Evolutionary conservation across 2,113 vertebrate species (phyloP).

Genomic region (Verasper variegatus): DNA sequence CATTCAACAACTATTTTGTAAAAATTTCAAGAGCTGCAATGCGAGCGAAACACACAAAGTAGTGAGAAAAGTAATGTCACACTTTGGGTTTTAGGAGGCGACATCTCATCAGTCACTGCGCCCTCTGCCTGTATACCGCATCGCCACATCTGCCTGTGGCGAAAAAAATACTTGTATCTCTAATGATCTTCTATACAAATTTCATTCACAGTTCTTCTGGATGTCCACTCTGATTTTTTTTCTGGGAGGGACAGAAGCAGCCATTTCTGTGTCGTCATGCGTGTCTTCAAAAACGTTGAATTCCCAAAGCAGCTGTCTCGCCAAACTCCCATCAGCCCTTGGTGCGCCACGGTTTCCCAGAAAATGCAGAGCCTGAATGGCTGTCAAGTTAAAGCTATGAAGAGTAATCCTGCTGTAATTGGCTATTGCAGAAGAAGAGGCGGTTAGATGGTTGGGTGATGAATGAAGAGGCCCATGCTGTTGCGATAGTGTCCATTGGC

Average conservation of each 20-base stretch:
- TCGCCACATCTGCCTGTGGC: constrained; percentile 41
- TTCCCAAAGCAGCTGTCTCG: constrained; percentile 48
- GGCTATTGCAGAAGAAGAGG: constrained; percentile 64
- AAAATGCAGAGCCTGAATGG: constrained; percentile 52
- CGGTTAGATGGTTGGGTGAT: constrained; percentile 53
- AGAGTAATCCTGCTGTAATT: constrained; percentile 64
- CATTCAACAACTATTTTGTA: constrained; percentile 23
- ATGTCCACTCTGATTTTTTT: constrained; percentile 25
- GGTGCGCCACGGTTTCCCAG: constrained; percentile 50
- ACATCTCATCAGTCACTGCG: constrained; percentile 54
- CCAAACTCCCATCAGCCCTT: constrained; percentile 62
- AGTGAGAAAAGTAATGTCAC: constrained; percentile 57
- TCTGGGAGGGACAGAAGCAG: constrained; percentile 7
- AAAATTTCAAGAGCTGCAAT: constrained; percentile 59
- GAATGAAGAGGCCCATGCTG: constrained; percentile 64
- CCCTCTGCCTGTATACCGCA: constrained; percentile 30
- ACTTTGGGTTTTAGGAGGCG: constrained; percentile 67
- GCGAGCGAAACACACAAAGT: constrained; percentile 38
- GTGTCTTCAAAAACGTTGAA: constrained; percentile 11
- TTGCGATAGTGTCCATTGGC: constrained; percentile 42
- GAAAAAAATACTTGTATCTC: constrained; percentile 37
- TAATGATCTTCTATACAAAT: constrained; percentile 36
- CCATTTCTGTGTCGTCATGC: constrained; percentile 19
- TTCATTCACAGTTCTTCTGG: constrained; percentile 47
- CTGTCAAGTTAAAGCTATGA: constrained; percentile 79